Base-by-base conservation (phyloP, 2,113 vertebrate species). In the Dendrocopos noguchii region DNA sequence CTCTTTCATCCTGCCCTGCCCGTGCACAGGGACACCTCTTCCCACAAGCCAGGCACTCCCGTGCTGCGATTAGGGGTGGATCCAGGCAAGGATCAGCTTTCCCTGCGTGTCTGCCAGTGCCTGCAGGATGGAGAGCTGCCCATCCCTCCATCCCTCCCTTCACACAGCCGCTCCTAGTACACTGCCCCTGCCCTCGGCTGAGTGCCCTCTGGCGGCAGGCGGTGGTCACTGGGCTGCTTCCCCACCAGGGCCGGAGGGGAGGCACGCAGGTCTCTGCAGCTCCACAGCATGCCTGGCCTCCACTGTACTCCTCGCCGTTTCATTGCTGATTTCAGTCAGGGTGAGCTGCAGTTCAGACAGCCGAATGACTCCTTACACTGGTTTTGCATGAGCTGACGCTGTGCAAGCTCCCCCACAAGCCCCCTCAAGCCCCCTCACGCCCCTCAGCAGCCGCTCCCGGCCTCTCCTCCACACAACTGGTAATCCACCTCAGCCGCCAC, bases 401-500 rank as follows among this genome's bases (percentile, higher is more conserved):
- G 83, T 79, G 86, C 77, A 6, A 71, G 72, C 90, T 94, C 55
- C 33, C 33, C 88, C 85, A 50, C 56, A 7, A 67, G 34, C 57
- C 93, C 91, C 10, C 27, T 21, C 56, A 7, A 67, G 34, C 57
- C 93, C 91, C 10, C 27, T 21, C 77, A 31, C 88, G 46, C 78
- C 75, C 91, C 90, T 94, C 90, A 53, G 91, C 13, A 29, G 76
- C 90, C 91, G 88, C 65, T 83, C 73, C 87, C 33, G 67, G 90
- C 81, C 93, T 87, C 84, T 91, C 60, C 97, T 93, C 95, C 96
- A 95, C 96, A 96, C 94, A 97, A 97, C 96, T 95, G 97, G 95
- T 97, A 97, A 97, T 87, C 94, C 96, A 98, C 97, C 98, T 98
- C 98, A 98, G 96, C 97, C 74, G 39, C 77, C 81, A 88, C 77